Conservation (phyloP, 2,888 invertebrate species). For the Ephialtes manifestator region DNA sequence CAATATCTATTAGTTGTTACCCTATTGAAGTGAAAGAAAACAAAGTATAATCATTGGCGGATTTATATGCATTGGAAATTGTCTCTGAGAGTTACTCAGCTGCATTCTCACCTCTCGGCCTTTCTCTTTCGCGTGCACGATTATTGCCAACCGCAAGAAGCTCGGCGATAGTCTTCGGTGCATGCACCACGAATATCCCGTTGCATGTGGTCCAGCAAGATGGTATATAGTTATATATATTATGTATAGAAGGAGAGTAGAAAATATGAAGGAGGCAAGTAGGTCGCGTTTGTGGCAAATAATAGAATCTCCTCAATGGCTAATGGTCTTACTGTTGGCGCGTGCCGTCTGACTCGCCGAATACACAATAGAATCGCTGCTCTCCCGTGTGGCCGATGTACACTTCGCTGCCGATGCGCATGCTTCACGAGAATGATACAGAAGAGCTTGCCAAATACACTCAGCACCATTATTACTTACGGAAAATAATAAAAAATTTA, state of each 20-base stretch:
- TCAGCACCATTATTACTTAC: not conserved
- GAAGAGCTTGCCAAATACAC: slow-evolving; percentile 15
- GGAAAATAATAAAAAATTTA: not conserved
- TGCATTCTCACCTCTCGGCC: slow-evolving; percentile 48
- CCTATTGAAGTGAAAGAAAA: not conserved
- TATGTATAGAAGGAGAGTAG: slow-evolving; percentile 26
- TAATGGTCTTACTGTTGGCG: slow-evolving; percentile 50
- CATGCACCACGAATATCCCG: slow-evolving; percentile 50
- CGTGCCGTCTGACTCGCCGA: slow-evolving; percentile 60
- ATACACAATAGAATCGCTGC: slow-evolving; percentile 28
- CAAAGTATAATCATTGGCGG: not conserved
- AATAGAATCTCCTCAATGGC: slow-evolving; percentile 68
- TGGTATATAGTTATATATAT: slow-evolving; percentile 3
- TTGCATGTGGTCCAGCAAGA: slow-evolving; percentile 60
- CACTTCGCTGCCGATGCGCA: slow-evolving; percentile 20
- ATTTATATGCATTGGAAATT: slow-evolving; percentile 19
- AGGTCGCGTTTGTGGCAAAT: slow-evolving; percentile 65
- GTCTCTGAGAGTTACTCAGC: slow-evolving; percentile 19
- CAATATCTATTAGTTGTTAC: not conserved
- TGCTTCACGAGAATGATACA: not conserved
- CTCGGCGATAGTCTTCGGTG: slow-evolving; percentile 27
- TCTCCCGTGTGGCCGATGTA: not conserved
- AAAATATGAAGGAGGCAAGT: slow-evolving; percentile 67
- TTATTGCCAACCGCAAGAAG: slow-evolving; percentile 45
- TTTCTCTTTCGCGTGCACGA: slow-evolving; percentile 64